A percentile compares a stretch with the other conserved stretches of the same genome.
These are phyloP conservation scores for Novumbra hubbsi DNA, from an alignment of 2,797 vertebrate genomes.

Conservation along the genomic window DNA sequence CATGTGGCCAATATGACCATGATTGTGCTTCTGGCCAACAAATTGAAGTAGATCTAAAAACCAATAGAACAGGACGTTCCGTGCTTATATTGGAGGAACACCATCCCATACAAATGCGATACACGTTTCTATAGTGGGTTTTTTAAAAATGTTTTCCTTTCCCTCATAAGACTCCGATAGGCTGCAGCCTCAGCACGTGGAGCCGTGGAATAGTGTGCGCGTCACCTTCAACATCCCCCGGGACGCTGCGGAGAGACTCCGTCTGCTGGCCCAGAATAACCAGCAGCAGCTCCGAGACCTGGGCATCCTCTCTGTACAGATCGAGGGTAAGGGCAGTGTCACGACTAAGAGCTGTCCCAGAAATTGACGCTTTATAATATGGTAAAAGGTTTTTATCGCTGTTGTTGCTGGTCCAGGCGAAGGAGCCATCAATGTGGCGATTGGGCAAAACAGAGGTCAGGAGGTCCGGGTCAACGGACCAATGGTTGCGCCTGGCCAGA, in stretches of 20 bases:
- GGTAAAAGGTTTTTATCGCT: neutral
- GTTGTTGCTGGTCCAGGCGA: slow-evolving; percentile 77
- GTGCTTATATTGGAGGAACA: too few species aligned
- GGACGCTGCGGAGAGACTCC: slow-evolving; percentile 93
- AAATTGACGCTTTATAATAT: neutral
- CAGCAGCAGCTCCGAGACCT: slow-evolving; percentile 97
- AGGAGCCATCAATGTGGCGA: slow-evolving; percentile 93
- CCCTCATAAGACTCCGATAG: slow-evolving; percentile 75
- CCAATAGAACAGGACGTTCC: too few species aligned
- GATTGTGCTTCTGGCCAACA: too few species aligned
- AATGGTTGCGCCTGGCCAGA: slow-evolving; percentile 78
- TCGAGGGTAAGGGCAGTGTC: slow-evolving; percentile 81
- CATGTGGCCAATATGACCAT: too few species aligned
- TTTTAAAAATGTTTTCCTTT: neutral
- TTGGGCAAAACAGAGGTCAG: slow-evolving; percentile 87
- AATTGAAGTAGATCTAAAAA: too few species aligned
- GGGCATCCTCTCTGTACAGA: slow-evolving; percentile 97
- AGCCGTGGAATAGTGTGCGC: slow-evolving; percentile 98
- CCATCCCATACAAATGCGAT: neutral
- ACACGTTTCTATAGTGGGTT: too few species aligned
- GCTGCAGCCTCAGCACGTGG: slow-evolving; percentile 84
- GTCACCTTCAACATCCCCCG: slow-evolving; percentile 98
- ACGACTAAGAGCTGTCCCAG: neutral
- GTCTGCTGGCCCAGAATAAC: slow-evolving; percentile 94
- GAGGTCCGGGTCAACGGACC: slow-evolving; percentile 96